Evolutionary conservation across 64 coral and sea anemone species (phyloP).

Genomic region (Dendrophyllia cribrosa): DNA sequence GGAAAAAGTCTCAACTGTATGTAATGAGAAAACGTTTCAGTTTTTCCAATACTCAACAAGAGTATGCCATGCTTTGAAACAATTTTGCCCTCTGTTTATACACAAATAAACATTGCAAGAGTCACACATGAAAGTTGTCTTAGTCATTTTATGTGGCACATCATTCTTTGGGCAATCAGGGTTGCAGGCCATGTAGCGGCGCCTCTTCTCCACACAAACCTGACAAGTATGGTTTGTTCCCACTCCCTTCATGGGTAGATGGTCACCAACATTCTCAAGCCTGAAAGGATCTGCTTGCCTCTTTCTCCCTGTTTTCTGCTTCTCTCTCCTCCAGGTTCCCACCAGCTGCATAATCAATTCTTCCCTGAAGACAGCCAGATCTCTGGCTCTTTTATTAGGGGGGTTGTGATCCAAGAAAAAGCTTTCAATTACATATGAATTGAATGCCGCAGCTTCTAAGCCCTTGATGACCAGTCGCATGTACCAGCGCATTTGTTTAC

Average conservation of each 20-base stretch:
- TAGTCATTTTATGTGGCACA: constrained; percentile 45
- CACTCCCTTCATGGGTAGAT: constrained; percentile 58
- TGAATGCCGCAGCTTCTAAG: constrained; percentile 33
- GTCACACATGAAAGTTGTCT: constrained; percentile 69
- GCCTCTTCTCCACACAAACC: constrained; percentile 47
- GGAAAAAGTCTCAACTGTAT: too few relatives aligned
- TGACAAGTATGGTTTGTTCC: constrained; percentile 56
- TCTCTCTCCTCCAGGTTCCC: constrained; percentile 30
- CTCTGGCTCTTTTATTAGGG: background rate
- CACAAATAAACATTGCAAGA: constrained; percentile 79
- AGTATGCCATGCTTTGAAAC: constrained; percentile 60
- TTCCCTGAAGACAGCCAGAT: constrained; percentile 26
- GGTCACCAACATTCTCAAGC: constrained; percentile 37
- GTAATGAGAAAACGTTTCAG: too few relatives aligned
- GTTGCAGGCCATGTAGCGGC: constrained; percentile 13
- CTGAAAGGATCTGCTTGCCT: constrained; percentile 27
- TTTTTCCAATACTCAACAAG: constrained; percentile 55
- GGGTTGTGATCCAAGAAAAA: background rate
- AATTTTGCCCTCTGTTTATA: too few relatives aligned
- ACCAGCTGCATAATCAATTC: constrained; percentile 38
- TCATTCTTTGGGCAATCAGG: too few relatives aligned
- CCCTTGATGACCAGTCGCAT: constrained; percentile 52
- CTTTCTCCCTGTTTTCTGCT: constrained; percentile 48
- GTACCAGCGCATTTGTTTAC: constrained; percentile 56
- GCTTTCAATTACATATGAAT: constrained; percentile 57